A percentile compares a stretch with the other conserved stretches of the same genome.
Conservation (phyloP, 2,888 invertebrate genomes). For the Drosophila demipolita region DNA sequence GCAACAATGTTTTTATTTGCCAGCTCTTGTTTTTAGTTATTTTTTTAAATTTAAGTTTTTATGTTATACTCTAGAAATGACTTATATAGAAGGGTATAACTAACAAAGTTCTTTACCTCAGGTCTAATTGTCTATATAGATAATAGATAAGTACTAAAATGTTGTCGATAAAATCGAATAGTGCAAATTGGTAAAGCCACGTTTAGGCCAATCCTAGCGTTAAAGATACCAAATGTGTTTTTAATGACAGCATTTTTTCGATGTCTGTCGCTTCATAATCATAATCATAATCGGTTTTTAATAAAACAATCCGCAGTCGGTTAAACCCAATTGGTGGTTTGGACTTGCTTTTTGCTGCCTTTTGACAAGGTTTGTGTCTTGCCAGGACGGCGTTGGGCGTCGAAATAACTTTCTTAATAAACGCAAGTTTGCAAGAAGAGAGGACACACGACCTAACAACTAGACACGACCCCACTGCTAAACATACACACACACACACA, state of each 20-base stretch:
- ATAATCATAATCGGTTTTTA: neutral
- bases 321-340: neutral
- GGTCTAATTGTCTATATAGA: neutral
- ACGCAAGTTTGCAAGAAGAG: constrained; percentile 73
- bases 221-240: neutral
- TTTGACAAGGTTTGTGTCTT: constrained; percentile 25
- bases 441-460: constrained; percentile 21
- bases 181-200: neutral
- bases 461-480: constrained; percentile 9
- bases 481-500: neutral
- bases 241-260: no score
- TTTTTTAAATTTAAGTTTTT: constrained; percentile 43
- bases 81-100: neutral
- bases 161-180: neutral
- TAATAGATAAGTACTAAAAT: neutral
- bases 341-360: neutral
- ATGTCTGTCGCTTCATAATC: neutral
- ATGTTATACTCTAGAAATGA: constrained; percentile 11
- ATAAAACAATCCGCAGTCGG: neutral
- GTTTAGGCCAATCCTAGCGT: neutral
- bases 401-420: constrained; percentile 78
- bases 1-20: constrained; percentile 77
- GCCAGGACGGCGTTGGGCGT: constrained; percentile 52
- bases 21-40: constrained; percentile 74
- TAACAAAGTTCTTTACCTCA: no score